Conservation (phyloP, 1,140 invertebrate species). For the Diorhabda carinulata region DNA sequence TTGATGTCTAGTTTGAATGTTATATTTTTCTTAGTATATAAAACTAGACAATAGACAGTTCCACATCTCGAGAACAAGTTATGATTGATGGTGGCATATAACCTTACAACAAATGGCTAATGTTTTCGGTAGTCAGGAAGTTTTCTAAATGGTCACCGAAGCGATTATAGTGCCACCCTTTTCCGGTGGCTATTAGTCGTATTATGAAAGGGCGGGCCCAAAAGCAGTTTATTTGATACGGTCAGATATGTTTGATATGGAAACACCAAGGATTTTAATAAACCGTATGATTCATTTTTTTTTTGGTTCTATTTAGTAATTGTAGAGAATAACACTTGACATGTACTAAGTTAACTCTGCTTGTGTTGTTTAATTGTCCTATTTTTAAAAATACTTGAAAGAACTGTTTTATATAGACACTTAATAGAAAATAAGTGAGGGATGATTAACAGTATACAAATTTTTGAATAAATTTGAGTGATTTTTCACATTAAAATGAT, state of each 20-base stretch:
- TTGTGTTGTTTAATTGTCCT: no score
- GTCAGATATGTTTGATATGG: slow-evolving; percentile 26
- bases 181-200: slow-evolving; percentile 45
- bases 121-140: slow-evolving; percentile 46
- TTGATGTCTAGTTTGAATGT: background rate
- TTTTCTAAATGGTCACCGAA: slow-evolving; percentile 42
- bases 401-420: no score
- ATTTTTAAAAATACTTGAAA: no score
- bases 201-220: slow-evolving; percentile 44
- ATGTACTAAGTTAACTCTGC: no score
- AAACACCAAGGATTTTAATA: slow-evolving; percentile 9
- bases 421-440: no score
- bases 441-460: no score
- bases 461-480: no score
- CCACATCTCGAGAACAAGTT: slow-evolving; percentile 32
- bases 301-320: no score
- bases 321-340: no score
- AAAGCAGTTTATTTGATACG: slow-evolving; percentile 40
- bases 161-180: slow-evolving; percentile 38
- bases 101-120: slow-evolving; percentile 44
- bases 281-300: slow-evolving; percentile 15
- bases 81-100: slow-evolving; percentile 45
- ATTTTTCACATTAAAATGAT: no score
- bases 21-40: slow-evolving; percentile 21
- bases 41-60: background rate